Evolutionary conservation across 2,888 invertebrate species (phyloP), one percentile per base, ranked within the genome.

Genomic region (Caenorhabditis japonica): DNA sequence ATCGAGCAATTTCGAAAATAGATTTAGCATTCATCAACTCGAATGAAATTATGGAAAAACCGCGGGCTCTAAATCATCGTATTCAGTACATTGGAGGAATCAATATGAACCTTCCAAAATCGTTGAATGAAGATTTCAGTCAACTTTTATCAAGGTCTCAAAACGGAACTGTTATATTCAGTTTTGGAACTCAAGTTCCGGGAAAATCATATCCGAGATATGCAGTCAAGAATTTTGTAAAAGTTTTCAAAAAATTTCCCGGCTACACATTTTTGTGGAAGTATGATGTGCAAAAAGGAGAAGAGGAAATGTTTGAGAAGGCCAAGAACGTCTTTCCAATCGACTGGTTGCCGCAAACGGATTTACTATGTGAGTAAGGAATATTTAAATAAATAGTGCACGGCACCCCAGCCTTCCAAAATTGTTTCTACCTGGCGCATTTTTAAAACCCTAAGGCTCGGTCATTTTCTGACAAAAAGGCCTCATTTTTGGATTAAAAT

Each of bases 41-140:
- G 12, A 72, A 85, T 38, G 84, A 84, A 51, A 47, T 84, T 8
- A 69, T 85, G 25, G 84, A 83, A 52, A 60, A 75, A 21, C 76
- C 81, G n/a, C 51, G 79, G 27, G 77, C 81, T 3, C 66, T 80
- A 13, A 44, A 58, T 15, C 56, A 71, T n/a, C 79, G 78, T 59
- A 62, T 81, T 15, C 74, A 77, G 52, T 78, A 77, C 55, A 84
- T 84, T 39, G 84, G 84, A n/a, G 82, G 81, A 13, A 79, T 80
- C 25, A 75, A 70, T 36, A 15, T 68, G 64, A 51, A 38, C 17
- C 33, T 19, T 15, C 75, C 77, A 0, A 74, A 75, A 41, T 56
- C 71, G 5, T 15, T 76, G 3, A 12, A 51, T 38, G n/a, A 25
- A 3, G 43, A 44, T 2, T 19, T 71, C 7, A 36, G 46, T 12